A percentile compares a stretch with the other conserved stretches of the same genome.
Conservation (phyloP, 1,140 invertebrate genomes). For the Papilio machaon region DNA sequence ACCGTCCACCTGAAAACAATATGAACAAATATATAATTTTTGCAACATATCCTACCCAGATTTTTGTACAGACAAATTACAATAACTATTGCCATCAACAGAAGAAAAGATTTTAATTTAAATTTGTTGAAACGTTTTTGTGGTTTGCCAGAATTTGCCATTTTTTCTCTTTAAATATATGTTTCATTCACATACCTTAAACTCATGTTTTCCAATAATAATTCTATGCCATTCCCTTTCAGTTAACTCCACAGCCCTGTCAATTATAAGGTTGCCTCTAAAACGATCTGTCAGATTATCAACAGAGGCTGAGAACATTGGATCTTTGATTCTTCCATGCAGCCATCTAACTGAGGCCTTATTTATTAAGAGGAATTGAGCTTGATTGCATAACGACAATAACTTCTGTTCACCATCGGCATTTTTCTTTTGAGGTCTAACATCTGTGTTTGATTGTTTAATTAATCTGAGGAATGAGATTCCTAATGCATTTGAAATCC, state of each 20-base stretch:
- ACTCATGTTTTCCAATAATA: constrained; percentile 86
- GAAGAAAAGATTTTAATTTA: too few species aligned
- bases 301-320: constrained; percentile 79
- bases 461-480: constrained; percentile 87
- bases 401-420: constrained; percentile 69
- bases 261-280: constrained; percentile 86
- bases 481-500: constrained; percentile 87
- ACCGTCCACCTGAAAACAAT: constrained; percentile 85
- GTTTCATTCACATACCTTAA: constrained; percentile 76
- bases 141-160: too few species aligned
- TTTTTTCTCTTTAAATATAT: too few species aligned
- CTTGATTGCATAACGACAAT: constrained; percentile 92
- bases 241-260: constrained; percentile 85
- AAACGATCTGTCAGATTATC: constrained; percentile 85
- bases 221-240: constrained; percentile 90
- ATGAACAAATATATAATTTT: constrained; percentile 45
- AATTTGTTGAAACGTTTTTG: too few species aligned
- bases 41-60: too few species aligned
- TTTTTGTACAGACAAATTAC: constrained; percentile 26
- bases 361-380: constrained; percentile 93
- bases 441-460: constrained; percentile 82
- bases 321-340: constrained; percentile 82
- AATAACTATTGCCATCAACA: not conserved
- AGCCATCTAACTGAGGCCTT: constrained; percentile 88
- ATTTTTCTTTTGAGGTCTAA: constrained; percentile 66